Evolutionary conservation across 2,113 vertebrate genomes (phyloP).

Genomic region (Falco punctatus): DNA sequence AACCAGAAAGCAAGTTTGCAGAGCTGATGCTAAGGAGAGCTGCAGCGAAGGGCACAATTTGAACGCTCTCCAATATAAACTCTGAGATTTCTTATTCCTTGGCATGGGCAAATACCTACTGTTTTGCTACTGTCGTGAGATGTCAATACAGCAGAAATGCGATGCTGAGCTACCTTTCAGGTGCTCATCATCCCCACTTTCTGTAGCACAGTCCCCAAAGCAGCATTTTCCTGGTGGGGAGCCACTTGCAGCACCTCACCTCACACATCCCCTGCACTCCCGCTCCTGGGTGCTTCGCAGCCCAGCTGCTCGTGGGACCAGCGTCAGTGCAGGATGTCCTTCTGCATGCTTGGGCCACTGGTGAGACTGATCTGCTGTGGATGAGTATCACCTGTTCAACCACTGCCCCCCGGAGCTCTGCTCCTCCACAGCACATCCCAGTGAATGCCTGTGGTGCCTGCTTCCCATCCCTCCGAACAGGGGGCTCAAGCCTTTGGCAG

Average conservation of each 20-base stretch:
- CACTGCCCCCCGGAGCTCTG: background rate
- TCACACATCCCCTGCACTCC: background rate
- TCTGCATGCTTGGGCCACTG: background rate
- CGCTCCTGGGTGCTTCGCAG: background rate
- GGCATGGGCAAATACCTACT: too few relatives aligned
- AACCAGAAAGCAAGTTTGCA: background rate
- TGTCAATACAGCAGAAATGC: background rate
- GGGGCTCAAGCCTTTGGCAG: background rate
- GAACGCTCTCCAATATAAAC: fast-evolving
- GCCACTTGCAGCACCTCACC: background rate
- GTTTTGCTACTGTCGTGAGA: fast-evolving
- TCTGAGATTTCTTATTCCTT: fast-evolving
- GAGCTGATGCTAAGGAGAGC: background rate
- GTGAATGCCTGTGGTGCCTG: background rate
- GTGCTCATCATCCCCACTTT: background rate
- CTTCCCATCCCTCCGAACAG: too few relatives aligned
- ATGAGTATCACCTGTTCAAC: background rate
- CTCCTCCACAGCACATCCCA: background rate
- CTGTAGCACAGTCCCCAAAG: fast-evolving
- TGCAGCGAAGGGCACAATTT: background rate
- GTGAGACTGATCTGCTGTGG: background rate
- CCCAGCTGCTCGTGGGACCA: too few relatives aligned
- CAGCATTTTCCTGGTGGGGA: background rate
- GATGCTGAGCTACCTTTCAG: background rate
- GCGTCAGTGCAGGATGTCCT: too few relatives aligned